Percentiles rank a stretch among this genome's conserved stretches.
phyloP scores from a whole-genome alignment of 30 jellyfish, hydroid and myxozoan species.

The Cassiopea xamachana region DNA sequence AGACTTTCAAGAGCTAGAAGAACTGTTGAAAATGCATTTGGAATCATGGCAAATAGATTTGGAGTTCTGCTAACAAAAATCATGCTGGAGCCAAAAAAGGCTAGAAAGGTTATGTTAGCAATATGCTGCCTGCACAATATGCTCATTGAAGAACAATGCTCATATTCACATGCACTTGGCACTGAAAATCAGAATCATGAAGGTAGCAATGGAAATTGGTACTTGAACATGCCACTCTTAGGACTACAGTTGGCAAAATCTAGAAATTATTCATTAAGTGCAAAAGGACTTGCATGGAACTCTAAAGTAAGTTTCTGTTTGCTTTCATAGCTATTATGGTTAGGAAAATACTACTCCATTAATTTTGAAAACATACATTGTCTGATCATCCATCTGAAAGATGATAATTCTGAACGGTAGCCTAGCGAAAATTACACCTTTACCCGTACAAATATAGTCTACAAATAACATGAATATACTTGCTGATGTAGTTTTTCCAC shows the following conservation, averaged over 20 bases:
- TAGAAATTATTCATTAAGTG: slow-evolving; percentile 29
- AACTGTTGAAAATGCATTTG: slow-evolving; percentile 52
- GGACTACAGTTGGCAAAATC: slow-evolving; percentile 17
- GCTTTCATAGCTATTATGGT: neutral
- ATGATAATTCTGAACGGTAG: neutral
- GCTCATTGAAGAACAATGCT: slow-evolving; percentile 31
- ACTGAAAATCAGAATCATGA: slow-evolving; percentile 24
- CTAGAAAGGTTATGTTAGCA: slow-evolving; percentile 15
- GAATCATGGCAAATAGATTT: slow-evolving; percentile 39
- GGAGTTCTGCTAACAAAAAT: slow-evolving; percentile 40
- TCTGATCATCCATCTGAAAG: neutral
- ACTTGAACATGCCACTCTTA: neutral
- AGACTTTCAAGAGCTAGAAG: slow-evolving; percentile 55
- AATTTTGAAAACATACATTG: neutral
- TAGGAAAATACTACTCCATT: neutral
- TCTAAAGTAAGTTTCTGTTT: neutral
- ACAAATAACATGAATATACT: neutral
- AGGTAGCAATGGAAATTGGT: slow-evolving; percentile 20
- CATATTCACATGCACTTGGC: slow-evolving; percentile 14
- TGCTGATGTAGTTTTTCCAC: neutral
- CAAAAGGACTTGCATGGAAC: neutral
- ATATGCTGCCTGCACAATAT: slow-evolving; percentile 55
- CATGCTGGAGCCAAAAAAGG: slow-evolving; percentile 31
- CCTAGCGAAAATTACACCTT: neutral
- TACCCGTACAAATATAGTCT: neutral